A percentile compares a stretch with the other conserved stretches of the same genome.
Conservation (phyloP, 2,888 invertebrate genomes). For the Anoplius nigerrimus region DNA sequence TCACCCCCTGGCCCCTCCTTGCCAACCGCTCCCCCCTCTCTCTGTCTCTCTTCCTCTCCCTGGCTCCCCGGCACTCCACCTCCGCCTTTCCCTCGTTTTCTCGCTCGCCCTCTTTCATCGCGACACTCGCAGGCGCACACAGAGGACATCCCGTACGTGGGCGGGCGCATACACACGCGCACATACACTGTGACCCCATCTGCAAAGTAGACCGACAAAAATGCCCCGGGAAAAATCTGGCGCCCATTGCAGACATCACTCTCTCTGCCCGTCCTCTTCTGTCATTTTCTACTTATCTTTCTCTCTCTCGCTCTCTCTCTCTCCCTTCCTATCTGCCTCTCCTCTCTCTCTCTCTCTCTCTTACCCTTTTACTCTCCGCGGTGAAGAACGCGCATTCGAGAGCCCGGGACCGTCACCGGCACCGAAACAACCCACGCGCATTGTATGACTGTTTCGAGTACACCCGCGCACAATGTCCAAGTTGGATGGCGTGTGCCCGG, state of each 20-base stretch:
- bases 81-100: constrained; percentile 2
- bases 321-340: background rate
- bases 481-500: no score
- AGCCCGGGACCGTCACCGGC: no score
- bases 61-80: constrained; percentile 23
- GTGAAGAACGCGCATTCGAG: background rate
- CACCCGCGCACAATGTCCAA: no score
- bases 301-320: background rate
- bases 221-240: constrained; percentile 57
- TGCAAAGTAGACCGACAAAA: constrained; percentile 61
- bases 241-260: constrained; percentile 15
- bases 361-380: background rate
- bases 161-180: constrained; percentile 58
- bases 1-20: background rate
- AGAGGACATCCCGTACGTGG: constrained; percentile 52
- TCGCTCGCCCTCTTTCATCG: constrained; percentile 17
- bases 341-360: background rate
- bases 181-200: constrained; percentile 28
- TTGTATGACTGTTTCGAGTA: no score
- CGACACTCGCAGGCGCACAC: constrained; percentile 21
- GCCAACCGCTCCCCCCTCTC: constrained; percentile 18
- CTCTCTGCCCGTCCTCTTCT: no score
- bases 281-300: background rate
- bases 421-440: no score
- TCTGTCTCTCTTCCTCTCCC: constrained; percentile 20